These are phyloP conservation scores for Xenopus tropicalis DNA, from an alignment of 2,113 vertebrate species.

Conservation along the genomic window DNA sequence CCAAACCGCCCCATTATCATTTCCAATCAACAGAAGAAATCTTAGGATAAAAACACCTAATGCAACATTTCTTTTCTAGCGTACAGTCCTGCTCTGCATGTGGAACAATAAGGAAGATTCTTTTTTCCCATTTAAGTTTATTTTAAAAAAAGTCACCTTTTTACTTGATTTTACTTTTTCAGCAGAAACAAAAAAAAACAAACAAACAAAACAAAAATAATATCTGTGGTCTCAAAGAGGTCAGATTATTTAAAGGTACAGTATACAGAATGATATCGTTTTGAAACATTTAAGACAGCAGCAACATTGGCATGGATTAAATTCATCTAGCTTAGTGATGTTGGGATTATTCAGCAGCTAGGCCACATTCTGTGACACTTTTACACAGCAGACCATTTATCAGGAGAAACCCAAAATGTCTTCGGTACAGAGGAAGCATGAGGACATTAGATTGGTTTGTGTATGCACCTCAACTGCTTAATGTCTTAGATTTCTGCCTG, in stretches of 20 bases:
- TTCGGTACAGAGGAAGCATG: not conserved
- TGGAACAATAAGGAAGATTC: slow-evolving; percentile 5
- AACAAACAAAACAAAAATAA: slow-evolving; percentile 11
- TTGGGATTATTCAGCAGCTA: slow-evolving; percentile 14
- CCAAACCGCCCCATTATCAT: too few species aligned
- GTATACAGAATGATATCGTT: slow-evolving; percentile 38
- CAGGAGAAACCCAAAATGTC: not conserved
- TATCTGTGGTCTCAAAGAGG: slow-evolving; percentile 3
- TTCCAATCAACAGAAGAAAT: too few species aligned
- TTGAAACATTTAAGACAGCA: slow-evolving; percentile 31
- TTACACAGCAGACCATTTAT: slow-evolving; percentile 23
- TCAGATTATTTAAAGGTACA: slow-evolving; percentile 31
- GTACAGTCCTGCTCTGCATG: slow-evolving; percentile 7
- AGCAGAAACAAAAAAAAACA: slow-evolving; percentile 1
- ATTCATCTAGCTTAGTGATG: slow-evolving; percentile 15
- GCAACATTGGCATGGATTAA: slow-evolving; percentile 24
- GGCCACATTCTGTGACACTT: slow-evolving; percentile 5
- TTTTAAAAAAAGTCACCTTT: slow-evolving; percentile 16
- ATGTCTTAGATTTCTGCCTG: slow-evolving; percentile 3
- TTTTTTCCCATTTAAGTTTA: slow-evolving; percentile 13
- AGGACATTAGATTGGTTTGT: not conserved
- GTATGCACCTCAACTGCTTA: not conserved
- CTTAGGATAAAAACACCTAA: slow-evolving; percentile 3
- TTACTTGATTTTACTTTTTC: slow-evolving; percentile 16
- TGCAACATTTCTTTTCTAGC: slow-evolving; percentile 25